Percentiles rank a stretch among this genome's conserved stretches.
Conservation (phyloP, 2,888 invertebrate species). For the Eristalis intricaria region DNA sequence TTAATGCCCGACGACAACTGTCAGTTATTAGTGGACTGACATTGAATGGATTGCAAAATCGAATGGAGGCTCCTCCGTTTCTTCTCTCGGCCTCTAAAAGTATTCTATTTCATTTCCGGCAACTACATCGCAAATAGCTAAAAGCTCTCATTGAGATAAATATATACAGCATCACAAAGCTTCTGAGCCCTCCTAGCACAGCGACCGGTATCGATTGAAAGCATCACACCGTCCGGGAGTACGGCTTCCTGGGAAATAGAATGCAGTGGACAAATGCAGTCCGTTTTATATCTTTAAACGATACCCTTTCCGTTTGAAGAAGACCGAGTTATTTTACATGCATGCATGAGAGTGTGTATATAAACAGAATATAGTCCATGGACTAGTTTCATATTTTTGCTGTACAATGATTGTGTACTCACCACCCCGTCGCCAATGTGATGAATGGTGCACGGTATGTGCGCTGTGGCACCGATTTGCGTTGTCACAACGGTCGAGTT, state of each 20-base stretch:
- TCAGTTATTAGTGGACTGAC: neutral
- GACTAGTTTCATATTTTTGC: neutral
- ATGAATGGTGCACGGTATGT: conserved; percentile 91
- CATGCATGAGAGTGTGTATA: neutral
- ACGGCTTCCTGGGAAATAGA: neutral
- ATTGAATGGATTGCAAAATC: neutral
- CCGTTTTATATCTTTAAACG: neutral
- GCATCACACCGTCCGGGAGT: too few relatives aligned
- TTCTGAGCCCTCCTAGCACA: too few relatives aligned
- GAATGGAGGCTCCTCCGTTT: neutral
- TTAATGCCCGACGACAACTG: conserved; percentile 32
- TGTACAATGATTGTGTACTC: conserved; percentile 81
- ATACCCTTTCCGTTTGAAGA: neutral
- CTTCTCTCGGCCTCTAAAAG: neutral
- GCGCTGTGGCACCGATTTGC: conserved; percentile 92
- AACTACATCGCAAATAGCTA: neutral
- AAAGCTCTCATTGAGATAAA: too few relatives aligned
- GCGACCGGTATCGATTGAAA: too few relatives aligned
- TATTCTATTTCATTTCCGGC: neutral
- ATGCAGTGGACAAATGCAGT: neutral
- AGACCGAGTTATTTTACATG: neutral
- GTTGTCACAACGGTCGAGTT: conserved; percentile 91
- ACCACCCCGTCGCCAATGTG: conserved; percentile 94
- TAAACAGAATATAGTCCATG: neutral
- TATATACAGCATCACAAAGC: too few relatives aligned